These are phyloP conservation scores for Vimba vimba DNA, from an alignment of 2,113 vertebrate species.

Conservation along the genomic window DNA sequence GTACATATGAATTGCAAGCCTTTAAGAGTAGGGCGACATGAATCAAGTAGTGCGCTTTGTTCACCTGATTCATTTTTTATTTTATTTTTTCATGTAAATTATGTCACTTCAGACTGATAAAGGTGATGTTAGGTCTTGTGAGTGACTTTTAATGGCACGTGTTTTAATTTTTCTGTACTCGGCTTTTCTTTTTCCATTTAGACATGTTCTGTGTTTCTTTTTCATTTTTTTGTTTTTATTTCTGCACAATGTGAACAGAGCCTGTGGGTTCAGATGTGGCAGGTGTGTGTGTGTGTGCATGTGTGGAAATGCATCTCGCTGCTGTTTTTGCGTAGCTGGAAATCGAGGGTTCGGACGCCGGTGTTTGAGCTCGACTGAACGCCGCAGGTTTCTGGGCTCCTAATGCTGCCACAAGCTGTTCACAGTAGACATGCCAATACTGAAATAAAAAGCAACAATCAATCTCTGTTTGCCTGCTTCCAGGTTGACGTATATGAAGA, in stretches of 20 bases:
- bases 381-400: conserved; percentile 69
- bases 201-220: conserved; percentile 45
- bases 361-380: conserved; percentile 48
- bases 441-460: conserved; percentile 77
- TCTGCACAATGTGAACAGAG: conserved; percentile 64
- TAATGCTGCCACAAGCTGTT: conserved; percentile 92
- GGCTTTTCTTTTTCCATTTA: conserved; percentile 62
- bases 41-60: conserved; percentile 59
- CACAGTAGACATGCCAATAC: conserved; percentile 98
- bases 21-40: conserved; percentile 62
- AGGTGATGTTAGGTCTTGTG: conserved; percentile 59
- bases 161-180: conserved; percentile 63
- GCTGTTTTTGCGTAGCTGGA: conserved; percentile 65
- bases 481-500: conserved; percentile 70
- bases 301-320: conserved; percentile 53
- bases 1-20: conserved; percentile 62
- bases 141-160: conserved; percentile 62
- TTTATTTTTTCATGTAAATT: conserved; percentile 72
- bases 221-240: conserved; percentile 50
- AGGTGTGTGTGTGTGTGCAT: neutral
- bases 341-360: conserved; percentile 52
- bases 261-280: conserved; percentile 30
- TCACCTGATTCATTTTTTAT: conserved; percentile 49
- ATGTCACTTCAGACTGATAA: conserved; percentile 66
- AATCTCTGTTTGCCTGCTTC: conserved; percentile 68